Percentiles rank a stretch among this genome's conserved stretches.
Evolutionary conservation across 1,140 invertebrate species (phyloP).

Genomic region (Aphis gossypii): DNA sequence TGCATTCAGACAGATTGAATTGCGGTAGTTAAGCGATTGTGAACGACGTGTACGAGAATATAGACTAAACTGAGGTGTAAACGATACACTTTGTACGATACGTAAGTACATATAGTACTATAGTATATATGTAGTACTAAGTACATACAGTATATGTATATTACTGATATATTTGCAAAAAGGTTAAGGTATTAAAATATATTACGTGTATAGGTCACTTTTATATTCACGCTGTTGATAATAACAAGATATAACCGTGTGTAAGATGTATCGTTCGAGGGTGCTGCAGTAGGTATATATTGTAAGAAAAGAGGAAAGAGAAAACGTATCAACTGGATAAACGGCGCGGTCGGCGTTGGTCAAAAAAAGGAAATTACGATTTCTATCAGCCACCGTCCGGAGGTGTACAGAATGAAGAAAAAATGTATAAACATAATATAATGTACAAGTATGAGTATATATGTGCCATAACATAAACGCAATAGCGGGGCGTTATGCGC

Average conservation of each 20-base stretch:
- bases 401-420: neutral
- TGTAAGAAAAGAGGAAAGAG: neutral
- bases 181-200: neutral
- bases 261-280: neutral
- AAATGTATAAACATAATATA: neutral
- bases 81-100: neutral
- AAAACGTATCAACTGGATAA: neutral
- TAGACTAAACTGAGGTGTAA: no score
- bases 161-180: neutral
- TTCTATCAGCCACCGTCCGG: neutral
- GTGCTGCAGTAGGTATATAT: neutral
- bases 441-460: neutral
- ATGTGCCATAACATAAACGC: neutral
- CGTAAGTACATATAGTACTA: neutral
- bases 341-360: neutral
- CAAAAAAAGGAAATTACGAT: slow-evolving; percentile 52
- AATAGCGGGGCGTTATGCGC: neutral
- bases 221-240: neutral
- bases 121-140: neutral
- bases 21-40: neutral
- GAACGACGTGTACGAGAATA: neutral
- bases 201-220: neutral
- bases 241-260: neutral
- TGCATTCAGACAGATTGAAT: neutral
- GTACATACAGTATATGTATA: no score